Evolutionary conservation across 2,797 vertebrate genomes (phyloP).

Genomic region (Enteromius anoplus): DNA sequence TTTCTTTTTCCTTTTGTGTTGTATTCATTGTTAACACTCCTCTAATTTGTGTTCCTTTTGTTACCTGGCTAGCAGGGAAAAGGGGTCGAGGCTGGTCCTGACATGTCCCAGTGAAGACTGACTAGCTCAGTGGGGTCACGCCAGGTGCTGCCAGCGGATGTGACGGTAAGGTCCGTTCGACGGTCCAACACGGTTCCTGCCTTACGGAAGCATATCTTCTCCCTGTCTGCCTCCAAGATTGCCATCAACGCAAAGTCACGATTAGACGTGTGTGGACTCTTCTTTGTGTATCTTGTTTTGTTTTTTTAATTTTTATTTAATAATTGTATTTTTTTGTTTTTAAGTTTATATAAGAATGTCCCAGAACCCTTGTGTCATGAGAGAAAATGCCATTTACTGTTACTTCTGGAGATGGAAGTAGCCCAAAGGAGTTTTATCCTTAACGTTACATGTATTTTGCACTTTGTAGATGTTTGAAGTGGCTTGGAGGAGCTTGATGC

Average conservation of each 20-base stretch:
- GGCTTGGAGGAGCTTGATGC: slow-evolving; percentile 65
- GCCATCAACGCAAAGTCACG: slow-evolving; percentile 55
- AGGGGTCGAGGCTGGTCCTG: slow-evolving; percentile 92
- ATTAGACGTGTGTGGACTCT: slow-evolving; percentile 59
- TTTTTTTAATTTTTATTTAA: not conserved
- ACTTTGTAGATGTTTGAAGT: slow-evolving; percentile 71
- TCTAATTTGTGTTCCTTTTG: slow-evolving; percentile 98
- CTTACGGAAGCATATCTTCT: slow-evolving; percentile 81
- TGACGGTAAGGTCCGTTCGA: slow-evolving; percentile 91
- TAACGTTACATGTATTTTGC: slow-evolving; percentile 68
- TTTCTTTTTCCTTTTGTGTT: slow-evolving; percentile 45
- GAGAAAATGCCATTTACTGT: slow-evolving; percentile 38
- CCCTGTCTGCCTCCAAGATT: slow-evolving; percentile 61
- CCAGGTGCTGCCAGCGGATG: slow-evolving; percentile 88
- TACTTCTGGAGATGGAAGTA: slow-evolving; percentile 51
- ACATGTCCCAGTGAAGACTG: slow-evolving; percentile 94
- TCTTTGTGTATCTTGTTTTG: slow-evolving; percentile 7
- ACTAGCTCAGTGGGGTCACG: slow-evolving; percentile 86
- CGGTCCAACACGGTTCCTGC: slow-evolving; percentile 85
- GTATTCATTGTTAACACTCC: slow-evolving; percentile 75
- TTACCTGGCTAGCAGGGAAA: slow-evolving; percentile 98
- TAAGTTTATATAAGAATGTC: not conserved
- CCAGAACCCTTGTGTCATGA: slow-evolving; percentile 32
- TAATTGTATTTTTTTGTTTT: not conserved
- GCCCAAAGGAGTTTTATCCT: slow-evolving; percentile 61